Percentiles rank a stretch among this genome's conserved stretches.
Conservation (phyloP, 64 coral and sea anemone genomes). For the Cladopsammia gracilis region DNA sequence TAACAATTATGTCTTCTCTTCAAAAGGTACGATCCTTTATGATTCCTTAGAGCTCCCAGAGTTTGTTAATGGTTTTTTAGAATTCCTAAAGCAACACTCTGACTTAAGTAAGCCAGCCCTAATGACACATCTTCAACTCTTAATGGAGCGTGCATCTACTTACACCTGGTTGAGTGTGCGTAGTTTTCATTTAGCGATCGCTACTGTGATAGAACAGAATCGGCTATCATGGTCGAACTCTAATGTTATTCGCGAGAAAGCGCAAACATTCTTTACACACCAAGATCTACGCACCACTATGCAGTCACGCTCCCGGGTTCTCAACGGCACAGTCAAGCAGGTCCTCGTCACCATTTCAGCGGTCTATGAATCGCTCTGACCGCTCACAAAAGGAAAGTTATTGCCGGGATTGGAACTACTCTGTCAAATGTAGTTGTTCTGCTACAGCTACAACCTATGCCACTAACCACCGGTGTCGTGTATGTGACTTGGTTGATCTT, state of each 20-base stretch:
- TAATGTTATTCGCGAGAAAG: background rate
- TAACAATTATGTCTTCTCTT: no score
- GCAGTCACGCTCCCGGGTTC: background rate
- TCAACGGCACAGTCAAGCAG: background rate
- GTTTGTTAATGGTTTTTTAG: no score
- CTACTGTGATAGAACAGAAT: background rate
- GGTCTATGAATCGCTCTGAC: no score
- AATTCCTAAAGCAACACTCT: background rate
- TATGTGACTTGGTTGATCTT: no score
- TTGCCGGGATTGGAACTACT: no score
- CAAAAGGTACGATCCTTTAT: no score
- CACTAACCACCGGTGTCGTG: no score
- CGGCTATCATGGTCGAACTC: no score
- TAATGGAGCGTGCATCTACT: background rate
- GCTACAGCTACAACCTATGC: no score
- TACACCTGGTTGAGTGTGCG: background rate
- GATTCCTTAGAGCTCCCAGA: no score
- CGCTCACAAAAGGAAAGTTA: background rate
- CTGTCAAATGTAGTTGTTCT: no score
- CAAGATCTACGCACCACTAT: background rate
- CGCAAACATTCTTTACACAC: background rate
- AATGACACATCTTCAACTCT: background rate
- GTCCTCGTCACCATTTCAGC: background rate
- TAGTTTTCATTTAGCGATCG: background rate
- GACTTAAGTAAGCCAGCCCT: background rate